These are phyloP conservation scores for Argyresthia albistria DNA, from an alignment of 2,888 invertebrate species.

Conservation along the genomic window DNA sequence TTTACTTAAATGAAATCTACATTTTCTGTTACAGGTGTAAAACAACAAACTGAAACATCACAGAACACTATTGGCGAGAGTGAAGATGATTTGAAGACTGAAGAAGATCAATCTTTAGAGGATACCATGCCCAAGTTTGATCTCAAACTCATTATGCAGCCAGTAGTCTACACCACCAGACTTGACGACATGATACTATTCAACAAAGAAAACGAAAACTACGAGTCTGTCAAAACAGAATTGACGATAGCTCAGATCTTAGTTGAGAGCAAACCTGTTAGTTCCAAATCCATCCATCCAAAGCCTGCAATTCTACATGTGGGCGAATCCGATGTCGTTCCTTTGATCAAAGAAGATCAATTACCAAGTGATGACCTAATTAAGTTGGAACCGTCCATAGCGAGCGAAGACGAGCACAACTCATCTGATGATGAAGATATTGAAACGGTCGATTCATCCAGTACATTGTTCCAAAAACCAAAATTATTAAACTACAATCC, in stretches of 20 bases:
- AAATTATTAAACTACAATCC: conserved; percentile 39
- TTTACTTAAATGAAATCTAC: neutral
- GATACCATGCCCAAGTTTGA: conserved; percentile 26
- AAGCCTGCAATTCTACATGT: conserved; percentile 5
- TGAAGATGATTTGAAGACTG: neutral
- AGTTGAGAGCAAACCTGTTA: conserved; percentile 38
- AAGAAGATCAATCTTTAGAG: conserved; percentile 5
- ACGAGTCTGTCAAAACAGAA: conserved; percentile 21
- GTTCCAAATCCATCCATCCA: conserved; percentile 15
- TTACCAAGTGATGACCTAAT: neutral
- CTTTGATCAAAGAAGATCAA: neutral
- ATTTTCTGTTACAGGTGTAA: neutral
- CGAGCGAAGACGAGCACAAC: conserved; percentile 4
- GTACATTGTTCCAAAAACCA: conserved; percentile 45
- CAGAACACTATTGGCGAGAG: neutral
- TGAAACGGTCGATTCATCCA: conserved; percentile 30
- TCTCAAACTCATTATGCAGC: conserved; percentile 43
- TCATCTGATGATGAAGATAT: conserved; percentile 17
- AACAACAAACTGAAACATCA: neutral
- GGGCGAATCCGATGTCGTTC: neutral
- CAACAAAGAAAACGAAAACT: conserved; percentile 15
- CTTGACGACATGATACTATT: conserved; percentile 42
- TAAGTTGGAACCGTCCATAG: neutral
- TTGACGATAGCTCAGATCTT: conserved; percentile 27
- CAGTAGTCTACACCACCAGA: conserved; percentile 42